phyloP scores from a whole-genome alignment of 2,888 invertebrate species.

The Labia minor region DNA sequence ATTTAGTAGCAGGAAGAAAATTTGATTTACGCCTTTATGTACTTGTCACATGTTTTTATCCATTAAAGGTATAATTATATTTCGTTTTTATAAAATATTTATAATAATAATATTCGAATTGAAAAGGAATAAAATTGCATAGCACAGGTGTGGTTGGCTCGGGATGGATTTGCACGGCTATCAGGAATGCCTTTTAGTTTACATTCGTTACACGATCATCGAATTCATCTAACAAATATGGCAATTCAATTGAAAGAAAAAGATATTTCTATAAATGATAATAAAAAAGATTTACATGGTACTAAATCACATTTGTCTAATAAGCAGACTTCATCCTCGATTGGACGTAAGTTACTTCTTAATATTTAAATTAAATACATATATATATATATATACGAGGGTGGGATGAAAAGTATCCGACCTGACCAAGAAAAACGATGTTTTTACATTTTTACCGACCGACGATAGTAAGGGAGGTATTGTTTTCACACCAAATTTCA shows the following conservation, averaged over 20 bases:
- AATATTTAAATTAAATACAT: too few relatives aligned
- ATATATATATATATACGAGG: too few relatives aligned
- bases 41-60: conserved; percentile 41
- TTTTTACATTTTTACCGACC: too few relatives aligned
- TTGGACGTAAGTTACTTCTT: too few relatives aligned
- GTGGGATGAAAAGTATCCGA: too few relatives aligned
- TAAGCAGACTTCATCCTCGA: too few relatives aligned
- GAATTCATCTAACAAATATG: conserved; percentile 47
- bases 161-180: conserved; percentile 52
- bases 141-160: conserved; percentile 42
- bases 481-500: too few relatives aligned
- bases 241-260: conserved; percentile 39
- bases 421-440: too few relatives aligned
- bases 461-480: too few relatives aligned
- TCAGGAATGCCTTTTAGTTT: conserved; percentile 47
- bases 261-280: conserved; percentile 25
- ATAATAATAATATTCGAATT: too few relatives aligned
- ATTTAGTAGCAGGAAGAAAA: conserved; percentile 48
- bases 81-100: too few relatives aligned
- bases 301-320: neutral
- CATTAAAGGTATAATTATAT: neutral
- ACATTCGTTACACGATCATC: conserved; percentile 45
- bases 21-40: conserved; percentile 52
- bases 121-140: too few relatives aligned
- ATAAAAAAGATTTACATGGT: neutral